Conservation (phyloP, 1,140 invertebrate genomes). For the Heliconius hermathena region DNA sequence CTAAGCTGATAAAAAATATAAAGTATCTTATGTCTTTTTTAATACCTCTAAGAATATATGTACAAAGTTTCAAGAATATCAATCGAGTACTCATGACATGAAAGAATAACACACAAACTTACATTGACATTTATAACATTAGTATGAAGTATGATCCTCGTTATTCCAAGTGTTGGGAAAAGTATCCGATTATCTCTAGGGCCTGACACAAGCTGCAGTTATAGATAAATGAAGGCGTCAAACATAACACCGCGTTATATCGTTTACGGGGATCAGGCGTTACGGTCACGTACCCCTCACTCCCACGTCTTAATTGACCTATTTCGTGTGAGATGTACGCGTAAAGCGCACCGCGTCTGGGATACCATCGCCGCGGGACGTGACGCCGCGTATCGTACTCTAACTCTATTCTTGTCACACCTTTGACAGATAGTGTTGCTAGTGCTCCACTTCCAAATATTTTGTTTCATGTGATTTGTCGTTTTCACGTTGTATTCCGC, state of each 20-base stretch:
- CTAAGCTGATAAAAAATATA: no score
- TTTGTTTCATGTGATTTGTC: neutral
- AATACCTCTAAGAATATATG: no score
- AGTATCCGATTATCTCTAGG: constrained; percentile 22
- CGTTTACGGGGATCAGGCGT: constrained; percentile 63
- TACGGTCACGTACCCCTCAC: constrained; percentile 75
- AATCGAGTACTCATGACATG: no score
- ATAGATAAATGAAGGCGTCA: constrained; percentile 70
- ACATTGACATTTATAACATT: no score
- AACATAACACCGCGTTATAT: constrained; percentile 68
- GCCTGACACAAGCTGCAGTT: constrained; percentile 49
- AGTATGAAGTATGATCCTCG: neutral
- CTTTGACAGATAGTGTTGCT: constrained; percentile 48
- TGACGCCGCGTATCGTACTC: constrained; percentile 58
- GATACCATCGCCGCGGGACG: constrained; percentile 74
- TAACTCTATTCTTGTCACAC: constrained; percentile 58
- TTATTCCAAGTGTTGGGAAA: constrained; percentile 4
- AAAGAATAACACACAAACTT: no score
- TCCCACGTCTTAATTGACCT: constrained; percentile 81
- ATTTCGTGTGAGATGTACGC: constrained; percentile 75
- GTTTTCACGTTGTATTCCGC: neutral
- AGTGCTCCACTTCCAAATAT: constrained; percentile 25
- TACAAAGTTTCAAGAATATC: no score
- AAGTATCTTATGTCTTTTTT: no score
- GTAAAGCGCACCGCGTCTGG: constrained; percentile 59